Evolutionary conservation across 2,797 vertebrate species (phyloP).

Genomic region (Enteromius anoplus): DNA sequence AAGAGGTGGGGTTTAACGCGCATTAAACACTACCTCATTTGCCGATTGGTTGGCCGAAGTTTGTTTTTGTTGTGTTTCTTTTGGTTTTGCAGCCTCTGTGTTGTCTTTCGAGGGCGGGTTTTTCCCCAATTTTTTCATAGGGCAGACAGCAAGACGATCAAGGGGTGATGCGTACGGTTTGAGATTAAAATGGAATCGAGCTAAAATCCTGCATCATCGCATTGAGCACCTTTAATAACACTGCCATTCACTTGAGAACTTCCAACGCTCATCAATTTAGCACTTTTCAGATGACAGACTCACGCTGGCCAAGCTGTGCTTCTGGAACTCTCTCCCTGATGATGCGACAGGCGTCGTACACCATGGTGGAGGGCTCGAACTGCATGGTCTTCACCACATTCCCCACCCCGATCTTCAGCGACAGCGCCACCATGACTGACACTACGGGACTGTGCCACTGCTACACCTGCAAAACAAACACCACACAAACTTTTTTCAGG

Average conservation of each 20-base stretch:
- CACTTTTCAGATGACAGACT: slow-evolving; percentile 68
- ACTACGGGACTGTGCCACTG: slow-evolving; percentile 66
- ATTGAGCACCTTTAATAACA: no score
- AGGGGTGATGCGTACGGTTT: no score
- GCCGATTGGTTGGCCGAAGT: no score
- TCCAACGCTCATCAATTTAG: neutral
- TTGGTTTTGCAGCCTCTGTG: no score
- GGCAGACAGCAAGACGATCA: no score
- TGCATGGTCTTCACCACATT: slow-evolving; percentile 99
- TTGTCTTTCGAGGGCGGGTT: no score
- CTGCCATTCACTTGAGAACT: neutral
- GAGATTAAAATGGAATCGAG: no score
- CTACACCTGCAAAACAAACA: slow-evolving; percentile 55
- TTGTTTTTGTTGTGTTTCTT: no score
- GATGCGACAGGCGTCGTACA: slow-evolving; percentile 94
- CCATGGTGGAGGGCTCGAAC: slow-evolving; percentile 98
- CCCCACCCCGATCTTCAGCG: slow-evolving; percentile 95
- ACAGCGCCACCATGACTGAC: slow-evolving; percentile 95
- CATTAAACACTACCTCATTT: no score
- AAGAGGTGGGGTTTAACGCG: no score
- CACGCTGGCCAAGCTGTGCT: slow-evolving; percentile 91
- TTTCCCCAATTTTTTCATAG: no score
- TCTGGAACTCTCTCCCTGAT: slow-evolving; percentile 94
- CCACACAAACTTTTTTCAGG: neutral
- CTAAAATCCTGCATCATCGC: no score